phyloP scores from a whole-genome alignment of 2,113 vertebrate species.

The Pantherophis guttatus region DNA sequence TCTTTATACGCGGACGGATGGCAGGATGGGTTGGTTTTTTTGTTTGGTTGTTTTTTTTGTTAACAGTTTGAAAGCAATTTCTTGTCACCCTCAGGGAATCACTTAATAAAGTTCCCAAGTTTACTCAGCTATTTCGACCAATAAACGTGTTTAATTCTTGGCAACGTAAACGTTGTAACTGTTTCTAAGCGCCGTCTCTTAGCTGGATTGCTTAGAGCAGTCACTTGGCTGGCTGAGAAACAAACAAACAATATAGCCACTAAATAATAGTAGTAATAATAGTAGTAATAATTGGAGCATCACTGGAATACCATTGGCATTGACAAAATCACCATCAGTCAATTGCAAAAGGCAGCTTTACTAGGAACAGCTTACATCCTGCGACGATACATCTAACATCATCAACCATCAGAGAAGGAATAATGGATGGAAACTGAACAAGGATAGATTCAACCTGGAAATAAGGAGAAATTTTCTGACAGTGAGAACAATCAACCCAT shows the following conservation, averaged over 20 bases:
- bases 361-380: too few species aligned
- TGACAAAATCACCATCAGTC: too few species aligned
- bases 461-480: too few species aligned
- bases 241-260: not conserved
- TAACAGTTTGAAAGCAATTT: not conserved
- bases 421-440: too few species aligned
- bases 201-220: not conserved
- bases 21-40: not conserved
- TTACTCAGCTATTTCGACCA: not conserved
- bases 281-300: not conserved
- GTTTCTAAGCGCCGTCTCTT: not conserved
- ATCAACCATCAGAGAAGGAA: too few species aligned
- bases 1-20: not conserved
- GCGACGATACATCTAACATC: not conserved
- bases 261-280: not conserved
- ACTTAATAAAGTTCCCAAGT: constrained; percentile 17
- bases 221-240: not conserved
- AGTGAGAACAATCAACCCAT: too few species aligned
- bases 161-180: not conserved
- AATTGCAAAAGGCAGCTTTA: too few species aligned
- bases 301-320: too few species aligned
- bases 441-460: too few species aligned
- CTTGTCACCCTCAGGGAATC: not conserved
- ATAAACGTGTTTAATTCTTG: not conserved
- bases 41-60: not conserved